phyloP scores from a whole-genome alignment of 2,113 vertebrate species.

The Muntiacus muntjak region DNA sequence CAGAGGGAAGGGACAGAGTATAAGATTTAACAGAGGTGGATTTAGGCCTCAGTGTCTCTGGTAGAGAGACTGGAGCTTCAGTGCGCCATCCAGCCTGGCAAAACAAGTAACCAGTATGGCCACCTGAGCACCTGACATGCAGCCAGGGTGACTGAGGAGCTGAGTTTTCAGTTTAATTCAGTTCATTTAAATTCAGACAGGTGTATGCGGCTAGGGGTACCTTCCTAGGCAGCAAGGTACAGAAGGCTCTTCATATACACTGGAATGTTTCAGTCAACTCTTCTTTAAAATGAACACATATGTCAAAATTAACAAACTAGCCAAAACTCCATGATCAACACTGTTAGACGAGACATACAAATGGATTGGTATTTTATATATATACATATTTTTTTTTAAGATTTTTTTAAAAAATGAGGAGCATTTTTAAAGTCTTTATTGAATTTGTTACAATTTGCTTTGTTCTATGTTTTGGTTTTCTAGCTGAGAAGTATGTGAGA shows the following conservation, averaged over 20 bases:
- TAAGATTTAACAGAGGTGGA: neutral
- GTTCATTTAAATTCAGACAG: neutral
- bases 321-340: neutral
- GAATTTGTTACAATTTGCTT: neutral
- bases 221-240: accelerated
- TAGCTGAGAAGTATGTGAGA: neutral
- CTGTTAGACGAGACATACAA: neutral
- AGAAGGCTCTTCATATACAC: neutral
- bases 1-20: neutral
- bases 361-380: neutral
- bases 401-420: neutral
- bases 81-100: neutral
- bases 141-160: neutral
- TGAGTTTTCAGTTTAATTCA: neutral
- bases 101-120: neutral
- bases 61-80: neutral
- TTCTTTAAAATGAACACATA: neutral
- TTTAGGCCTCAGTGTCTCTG: neutral
- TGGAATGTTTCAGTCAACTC: neutral
- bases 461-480: neutral
- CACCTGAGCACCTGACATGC: neutral
- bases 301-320: neutral
- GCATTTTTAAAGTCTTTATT: neutral
- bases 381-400: neutral
- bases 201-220: neutral